A percentile compares a stretch with the other conserved stretches of the same genome.
Conservation (phyloP, 2,888 invertebrate species). For the Hermodice carunculata region DNA sequence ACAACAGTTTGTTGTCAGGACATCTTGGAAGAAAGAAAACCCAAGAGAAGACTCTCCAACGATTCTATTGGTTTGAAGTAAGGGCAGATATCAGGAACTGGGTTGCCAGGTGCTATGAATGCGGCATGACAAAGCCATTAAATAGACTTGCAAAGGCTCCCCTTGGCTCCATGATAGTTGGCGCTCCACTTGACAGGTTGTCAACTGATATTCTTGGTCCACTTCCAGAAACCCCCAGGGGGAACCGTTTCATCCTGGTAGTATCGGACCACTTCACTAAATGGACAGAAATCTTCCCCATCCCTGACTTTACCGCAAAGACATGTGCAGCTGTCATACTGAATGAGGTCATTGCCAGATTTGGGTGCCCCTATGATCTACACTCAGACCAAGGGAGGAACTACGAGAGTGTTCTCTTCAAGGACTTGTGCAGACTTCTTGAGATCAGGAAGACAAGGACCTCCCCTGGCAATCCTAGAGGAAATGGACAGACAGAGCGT, state of each 20-base stretch:
- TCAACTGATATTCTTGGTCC: background rate
- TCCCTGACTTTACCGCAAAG: background rate
- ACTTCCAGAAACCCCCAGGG: no score
- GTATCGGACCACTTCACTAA: conserved; percentile 4
- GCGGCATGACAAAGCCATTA: no score
- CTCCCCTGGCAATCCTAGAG: background rate
- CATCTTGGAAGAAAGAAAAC: no score
- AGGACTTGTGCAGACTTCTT: background rate
- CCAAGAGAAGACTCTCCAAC: no score
- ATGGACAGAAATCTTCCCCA: background rate
- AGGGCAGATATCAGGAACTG: no score
- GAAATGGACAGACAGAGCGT: no score
- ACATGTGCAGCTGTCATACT: background rate
- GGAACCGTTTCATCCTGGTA: conserved; percentile 1
- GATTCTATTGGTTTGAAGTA: no score
- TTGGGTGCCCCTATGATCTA: conserved; percentile 1
- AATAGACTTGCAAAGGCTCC: background rate
- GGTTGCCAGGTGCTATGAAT: no score
- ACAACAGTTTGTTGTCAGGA: no score
- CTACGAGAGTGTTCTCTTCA: background rate
- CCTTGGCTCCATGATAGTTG: background rate
- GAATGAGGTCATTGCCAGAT: background rate
- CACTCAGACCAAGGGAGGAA: conserved; percentile 11
- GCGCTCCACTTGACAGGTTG: background rate
- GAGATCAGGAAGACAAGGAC: background rate